Percentiles rank a stretch among this genome's conserved stretches.
phyloP scores from a whole-genome alignment of 1,140 invertebrate species.

The Diabrotica undecimpunctata region DNA sequence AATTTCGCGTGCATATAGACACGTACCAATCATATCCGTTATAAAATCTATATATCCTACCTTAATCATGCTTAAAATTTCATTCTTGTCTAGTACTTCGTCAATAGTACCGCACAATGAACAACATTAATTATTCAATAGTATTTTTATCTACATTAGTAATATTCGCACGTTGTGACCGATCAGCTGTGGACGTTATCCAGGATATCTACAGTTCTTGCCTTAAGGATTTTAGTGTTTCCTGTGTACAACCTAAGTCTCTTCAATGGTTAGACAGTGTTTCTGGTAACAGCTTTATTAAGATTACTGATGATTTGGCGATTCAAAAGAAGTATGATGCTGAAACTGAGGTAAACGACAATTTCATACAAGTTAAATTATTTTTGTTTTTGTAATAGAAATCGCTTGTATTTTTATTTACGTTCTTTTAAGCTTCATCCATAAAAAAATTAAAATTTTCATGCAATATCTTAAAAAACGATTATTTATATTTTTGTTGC shows the following conservation, averaged over 20 bases:
- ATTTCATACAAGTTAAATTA: too few species aligned
- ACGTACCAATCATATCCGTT: conserved; percentile 12
- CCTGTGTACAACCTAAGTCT: conserved; percentile 74
- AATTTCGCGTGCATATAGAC: conserved; percentile 4
- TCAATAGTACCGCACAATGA: conserved; percentile 11
- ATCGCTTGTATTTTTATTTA: conserved; percentile 17
- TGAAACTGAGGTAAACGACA: conserved; percentile 42
- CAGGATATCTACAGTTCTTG: conserved; percentile 62
- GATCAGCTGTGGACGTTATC: conserved; percentile 56
- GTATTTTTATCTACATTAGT: not conserved
- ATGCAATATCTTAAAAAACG: too few species aligned
- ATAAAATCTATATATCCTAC: conserved; percentile 14
- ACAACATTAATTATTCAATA: conserved; percentile 8
- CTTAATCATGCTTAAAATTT: not conserved
- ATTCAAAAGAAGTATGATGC: conserved; percentile 60
- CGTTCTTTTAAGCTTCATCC: conserved; percentile 11
- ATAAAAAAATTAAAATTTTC: conserved; percentile 11
- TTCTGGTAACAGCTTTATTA: conserved; percentile 62
- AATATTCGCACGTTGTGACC: conserved; percentile 21
- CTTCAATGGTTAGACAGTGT: conserved; percentile 67
- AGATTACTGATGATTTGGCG: conserved; percentile 67
- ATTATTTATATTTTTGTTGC: too few species aligned
- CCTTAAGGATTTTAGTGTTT: conserved; percentile 58
- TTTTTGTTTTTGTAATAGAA: too few species aligned
- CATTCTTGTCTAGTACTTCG: conserved; percentile 14